Evolutionary conservation across 2,797 vertebrate genomes (phyloP).

Genomic region (Esox lucius): DNA sequence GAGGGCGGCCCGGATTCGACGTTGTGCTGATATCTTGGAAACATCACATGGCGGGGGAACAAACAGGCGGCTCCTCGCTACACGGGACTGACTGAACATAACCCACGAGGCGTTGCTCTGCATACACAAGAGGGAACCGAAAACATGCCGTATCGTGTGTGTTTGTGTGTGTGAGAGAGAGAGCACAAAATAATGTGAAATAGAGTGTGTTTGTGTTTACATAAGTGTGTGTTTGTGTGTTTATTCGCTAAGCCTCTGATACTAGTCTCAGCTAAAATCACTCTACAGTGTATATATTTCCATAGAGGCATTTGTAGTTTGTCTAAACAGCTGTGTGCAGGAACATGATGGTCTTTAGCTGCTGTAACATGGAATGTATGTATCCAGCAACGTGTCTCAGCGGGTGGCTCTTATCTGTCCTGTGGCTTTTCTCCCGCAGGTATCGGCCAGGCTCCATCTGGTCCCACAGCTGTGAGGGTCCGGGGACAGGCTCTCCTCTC

Average conservation of each 20-base stretch:
- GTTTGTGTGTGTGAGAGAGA: background rate
- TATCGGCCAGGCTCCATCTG: constrained; percentile 5
- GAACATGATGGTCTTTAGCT: no score
- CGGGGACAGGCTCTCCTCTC: background rate
- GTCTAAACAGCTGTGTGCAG: no score
- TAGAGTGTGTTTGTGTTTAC: background rate
- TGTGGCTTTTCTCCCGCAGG: constrained; percentile 59
- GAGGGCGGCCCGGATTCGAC: constrained; percentile 12
- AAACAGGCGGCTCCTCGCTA: background rate
- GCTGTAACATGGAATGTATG: no score
- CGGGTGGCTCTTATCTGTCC: background rate
- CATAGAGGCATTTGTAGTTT: no score
- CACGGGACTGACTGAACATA: constrained; percentile 15
- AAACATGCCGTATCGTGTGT: background rate
- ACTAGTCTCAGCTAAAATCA: no score
- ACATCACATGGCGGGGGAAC: constrained; percentile 18
- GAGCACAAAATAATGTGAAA: no score
- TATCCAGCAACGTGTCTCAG: background rate
- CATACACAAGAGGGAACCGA: constrained; percentile 11
- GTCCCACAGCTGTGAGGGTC: background rate
- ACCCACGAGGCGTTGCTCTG: constrained; percentile 15
- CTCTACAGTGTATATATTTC: no score
- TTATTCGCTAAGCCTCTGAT: background rate
- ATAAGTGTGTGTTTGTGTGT: background rate
- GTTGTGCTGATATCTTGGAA: constrained; percentile 6